Evolutionary conservation across 2,888 invertebrate genomes (phyloP), one percentile per base, ranked within the genome.

Genomic region (Caenorhabditis sp.): DNA sequence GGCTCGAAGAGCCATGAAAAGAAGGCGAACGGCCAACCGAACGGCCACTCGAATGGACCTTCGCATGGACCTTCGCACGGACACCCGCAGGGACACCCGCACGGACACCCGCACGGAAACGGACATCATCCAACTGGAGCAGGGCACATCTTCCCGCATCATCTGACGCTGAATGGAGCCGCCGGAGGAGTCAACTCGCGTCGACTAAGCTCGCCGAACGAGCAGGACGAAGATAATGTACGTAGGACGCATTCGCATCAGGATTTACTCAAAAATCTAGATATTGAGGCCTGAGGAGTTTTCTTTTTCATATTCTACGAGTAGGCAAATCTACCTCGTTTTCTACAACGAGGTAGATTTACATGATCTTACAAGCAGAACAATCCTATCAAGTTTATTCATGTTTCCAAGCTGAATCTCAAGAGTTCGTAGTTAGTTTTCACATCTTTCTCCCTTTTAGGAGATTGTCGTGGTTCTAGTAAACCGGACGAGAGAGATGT

Each of bases 221-320:
- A 74, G 43, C 74, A 74, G 50, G 74, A 74, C 30, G 74, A 74
- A 55, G 74, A 74, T 48, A 63, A 74, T 56, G 74, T 66, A 61
- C 45, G 73, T 59, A 41, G 22, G 26, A 39, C 32, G 26, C 22
- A 24, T 6, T 55, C 62, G 9, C 46, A 30, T 43, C 59, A 72
- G 22, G 62, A 63, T 11, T 11, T 63, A 15, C 50, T 72, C 48
- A 56, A 22, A 26, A 35, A 24, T 24, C 32, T 63, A n/a, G 63
- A 72, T 50, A 22, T 66, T 13, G 46, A 50, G n/a, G 24, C 22
- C 41, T 37, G n/a, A 15, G n/a, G n/a, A n/a, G n/a, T n/a, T n/a
- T n/a, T 37, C 30, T 22, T 53, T 30, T 26, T 11, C 4, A 11
- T 26, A 3, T 61, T 30, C 20, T 45, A 6, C 32, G 13, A 9